Evolutionary conservation across 2,113 vertebrate species (phyloP).

Genomic region (Pipa parva): DNA sequence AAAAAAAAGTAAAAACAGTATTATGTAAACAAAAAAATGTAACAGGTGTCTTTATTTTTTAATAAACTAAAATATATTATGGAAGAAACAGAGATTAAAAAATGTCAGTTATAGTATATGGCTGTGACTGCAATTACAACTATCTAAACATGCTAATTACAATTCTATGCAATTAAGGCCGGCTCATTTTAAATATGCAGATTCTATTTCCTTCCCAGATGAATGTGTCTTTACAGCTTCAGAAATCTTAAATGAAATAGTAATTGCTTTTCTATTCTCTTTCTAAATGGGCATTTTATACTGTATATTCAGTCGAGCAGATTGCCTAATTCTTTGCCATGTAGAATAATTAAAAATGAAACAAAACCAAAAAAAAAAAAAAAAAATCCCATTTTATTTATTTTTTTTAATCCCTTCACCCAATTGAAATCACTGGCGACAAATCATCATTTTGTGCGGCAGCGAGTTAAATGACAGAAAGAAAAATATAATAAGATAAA

Average conservation of each 20-base stretch:
- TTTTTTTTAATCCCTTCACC: too few relatives aligned
- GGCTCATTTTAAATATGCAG: slow-evolving; percentile 65
- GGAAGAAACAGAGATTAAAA: too few relatives aligned
- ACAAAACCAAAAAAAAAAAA: too few relatives aligned
- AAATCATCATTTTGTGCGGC: slow-evolving; percentile 47
- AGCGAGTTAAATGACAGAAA: slow-evolving; percentile 6
- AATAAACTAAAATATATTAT: too few relatives aligned
- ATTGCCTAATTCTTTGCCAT: slow-evolving; percentile 52
- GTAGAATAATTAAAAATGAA: slow-evolving; percentile 53
- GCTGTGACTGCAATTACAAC: slow-evolving; percentile 76
- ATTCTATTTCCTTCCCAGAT: slow-evolving; percentile 68
- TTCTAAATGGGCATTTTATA: slow-evolving; percentile 54
- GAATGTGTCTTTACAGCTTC: slow-evolving; percentile 65
- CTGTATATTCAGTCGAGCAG: slow-evolving; percentile 62
- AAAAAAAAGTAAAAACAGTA: too few relatives aligned
- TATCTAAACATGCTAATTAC: slow-evolving; percentile 76
- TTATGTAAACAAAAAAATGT: too few relatives aligned
- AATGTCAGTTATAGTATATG: slow-evolving; percentile 65
- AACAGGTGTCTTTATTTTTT: too few relatives aligned
- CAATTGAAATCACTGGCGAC: too few relatives aligned
- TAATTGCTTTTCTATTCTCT: slow-evolving; percentile 69
- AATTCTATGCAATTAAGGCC: slow-evolving; percentile 75
- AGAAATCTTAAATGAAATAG: slow-evolving; percentile 71
- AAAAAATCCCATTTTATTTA: too few relatives aligned
- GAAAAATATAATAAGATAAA: too few relatives aligned